A percentile compares a stretch with the other conserved stretches of the same genome.
Conservation (phyloP, 2,888 invertebrate genomes). For the Synergus laeviventris region DNA sequence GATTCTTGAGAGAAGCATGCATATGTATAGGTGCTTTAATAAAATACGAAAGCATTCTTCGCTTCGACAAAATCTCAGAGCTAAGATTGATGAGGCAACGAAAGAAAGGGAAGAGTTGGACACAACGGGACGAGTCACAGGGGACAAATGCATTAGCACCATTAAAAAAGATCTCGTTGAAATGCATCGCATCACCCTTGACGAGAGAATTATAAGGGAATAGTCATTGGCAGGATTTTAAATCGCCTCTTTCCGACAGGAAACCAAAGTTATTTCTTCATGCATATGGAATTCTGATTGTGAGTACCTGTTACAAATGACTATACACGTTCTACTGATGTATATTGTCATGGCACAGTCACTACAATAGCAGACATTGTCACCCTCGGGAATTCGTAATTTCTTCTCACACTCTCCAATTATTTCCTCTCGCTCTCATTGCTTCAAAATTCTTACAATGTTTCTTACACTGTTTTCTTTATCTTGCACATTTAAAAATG, state of each 20-base stretch:
- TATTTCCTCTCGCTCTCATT: background rate
- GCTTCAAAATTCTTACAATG: background rate
- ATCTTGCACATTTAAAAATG: background rate
- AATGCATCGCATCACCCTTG: slow-evolving; percentile 49
- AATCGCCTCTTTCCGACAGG: slow-evolving; percentile 34
- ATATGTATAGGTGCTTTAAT: slow-evolving; percentile 1
- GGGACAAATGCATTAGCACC: slow-evolving; percentile 53
- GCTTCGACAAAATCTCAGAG: slow-evolving; percentile 43
- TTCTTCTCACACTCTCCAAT: background rate
- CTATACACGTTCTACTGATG: slow-evolving; percentile 1
- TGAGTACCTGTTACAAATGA: slow-evolving; percentile 4
- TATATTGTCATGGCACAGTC: background rate
- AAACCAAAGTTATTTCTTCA: slow-evolving; percentile 37
- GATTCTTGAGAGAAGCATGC: background rate
- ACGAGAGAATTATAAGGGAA: slow-evolving; percentile 49
- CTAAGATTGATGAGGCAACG: slow-evolving; percentile 49
- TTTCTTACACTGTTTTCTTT: background rate
- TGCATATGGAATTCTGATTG: slow-evolving; percentile 22
- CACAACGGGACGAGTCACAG: slow-evolving; percentile 5
- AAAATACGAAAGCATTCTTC: slow-evolving; percentile 44
- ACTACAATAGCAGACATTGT: slow-evolving; percentile 18
- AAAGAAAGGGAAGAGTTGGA: slow-evolving; percentile 45
- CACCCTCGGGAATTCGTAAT: background rate
- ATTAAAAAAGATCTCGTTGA: slow-evolving; percentile 50
- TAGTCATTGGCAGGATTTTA: slow-evolving; percentile 43